Base-by-base conservation (phyloP, 2,888 invertebrate genomes). In the Callimorpha dominula region DNA sequence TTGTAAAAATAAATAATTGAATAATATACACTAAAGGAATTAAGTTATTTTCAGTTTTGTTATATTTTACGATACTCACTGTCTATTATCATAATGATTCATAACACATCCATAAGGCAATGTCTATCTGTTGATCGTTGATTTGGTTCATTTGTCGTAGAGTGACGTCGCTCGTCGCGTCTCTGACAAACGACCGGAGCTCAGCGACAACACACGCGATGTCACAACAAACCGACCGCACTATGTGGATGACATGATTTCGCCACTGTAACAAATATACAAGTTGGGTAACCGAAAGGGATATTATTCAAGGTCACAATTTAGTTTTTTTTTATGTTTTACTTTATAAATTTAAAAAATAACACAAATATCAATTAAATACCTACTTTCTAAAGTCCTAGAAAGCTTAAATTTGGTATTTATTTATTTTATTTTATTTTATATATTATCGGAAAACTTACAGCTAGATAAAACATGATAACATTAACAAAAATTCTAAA, bases 131-230 rank as follows among this genome's bases (percentile, higher is more conserved):
- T 31, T 60, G 68, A 60, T 72, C 68, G 75, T 74, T 81, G 82
- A 82, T 83, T 82, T 70, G 64, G 64, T 76, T 75, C 81, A 79
- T 86, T 82, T 82, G 80, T 83, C 82, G 42, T n/a, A 54, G 17
- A 46, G 20, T 68, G 70, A 49, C 72, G 65, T 46, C 50, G 68
- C 42, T 42, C 50, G 54, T n/a, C 70, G 66, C 65, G 62, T 63
- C n/a, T 17, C 70, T 66, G 66, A 73, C 70, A 54, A 67, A 70
- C 66, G 71, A 67, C 62, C 63, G 17, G 17, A 49, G 50, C 68
- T 68, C 49, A 31, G 62, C 43, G 68, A 60, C 54, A 14, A 8
- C 60, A 68, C 65, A 42, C 49, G 49, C 40, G 62, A 62, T 4
- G n/a, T 50, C 65, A 49, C 71, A 49, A 60, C 50, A 49, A 62